Evolutionary conservation across 2,797 vertebrate genomes (phyloP).

Genomic region (Xenentodon cancila): DNA sequence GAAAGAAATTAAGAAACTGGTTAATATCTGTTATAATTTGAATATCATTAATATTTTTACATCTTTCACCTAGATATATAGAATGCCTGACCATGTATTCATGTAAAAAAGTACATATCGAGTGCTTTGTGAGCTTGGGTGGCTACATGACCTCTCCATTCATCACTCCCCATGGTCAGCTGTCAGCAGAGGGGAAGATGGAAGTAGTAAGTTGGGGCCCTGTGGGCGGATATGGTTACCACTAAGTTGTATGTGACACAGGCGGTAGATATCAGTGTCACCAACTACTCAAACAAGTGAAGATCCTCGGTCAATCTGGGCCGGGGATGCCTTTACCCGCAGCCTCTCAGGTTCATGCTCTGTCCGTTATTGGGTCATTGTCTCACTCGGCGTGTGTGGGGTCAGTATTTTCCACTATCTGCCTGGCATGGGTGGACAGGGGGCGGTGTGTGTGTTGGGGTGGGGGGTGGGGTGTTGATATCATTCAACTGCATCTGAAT

Average conservation of each 20-base stretch:
- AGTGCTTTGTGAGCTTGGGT: conserved; percentile 38
- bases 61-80: background rate
- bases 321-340: conserved; percentile 66
- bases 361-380: conserved; percentile 63
- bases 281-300: conserved; percentile 67
- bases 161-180: conserved; percentile 75
- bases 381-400: conserved; percentile 54
- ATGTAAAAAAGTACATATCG: conserved; percentile 42
- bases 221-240: conserved; percentile 63
- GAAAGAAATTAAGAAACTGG: no score
- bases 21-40: no score
- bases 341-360: conserved; percentile 70
- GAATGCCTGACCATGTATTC: background rate
- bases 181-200: conserved; percentile 72
- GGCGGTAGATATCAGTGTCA: conserved; percentile 69
- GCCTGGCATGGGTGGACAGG: conserved; percentile 14
- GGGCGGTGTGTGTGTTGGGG: conserved; percentile 12
- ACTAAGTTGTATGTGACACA: conserved; percentile 73
- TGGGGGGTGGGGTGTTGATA: conserved; percentile 11
- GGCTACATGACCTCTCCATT: conserved; percentile 65
- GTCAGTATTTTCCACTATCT: conserved; percentile 62
- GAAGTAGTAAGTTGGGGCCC: conserved; percentile 72
- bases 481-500: no score
- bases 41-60: no score
- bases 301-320: conserved; percentile 58